Conservation (phyloP, 2,888 invertebrate genomes). For the Melinaea menophilus region DNA sequence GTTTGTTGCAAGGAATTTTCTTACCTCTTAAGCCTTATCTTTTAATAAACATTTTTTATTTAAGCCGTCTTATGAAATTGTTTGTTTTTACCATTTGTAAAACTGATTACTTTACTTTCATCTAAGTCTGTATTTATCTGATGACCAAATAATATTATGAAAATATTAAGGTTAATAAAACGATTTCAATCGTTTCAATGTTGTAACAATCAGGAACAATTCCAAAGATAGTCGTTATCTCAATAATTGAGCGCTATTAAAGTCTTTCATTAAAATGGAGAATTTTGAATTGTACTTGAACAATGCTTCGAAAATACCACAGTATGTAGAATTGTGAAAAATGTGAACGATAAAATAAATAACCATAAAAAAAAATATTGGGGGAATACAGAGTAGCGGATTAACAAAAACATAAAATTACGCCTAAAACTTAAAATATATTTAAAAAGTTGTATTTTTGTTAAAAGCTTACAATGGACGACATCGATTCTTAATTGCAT, state of each 20-base stretch:
- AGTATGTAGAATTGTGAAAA: constrained; percentile 10
- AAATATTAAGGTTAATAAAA: too few relatives aligned
- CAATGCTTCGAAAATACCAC: constrained; percentile 18
- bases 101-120: too few relatives aligned
- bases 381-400: background rate
- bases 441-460: constrained; percentile 3
- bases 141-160: too few relatives aligned
- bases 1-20: too few relatives aligned
- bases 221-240: constrained; percentile 9
- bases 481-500: background rate
- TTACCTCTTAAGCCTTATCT: too few relatives aligned
- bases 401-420: background rate
- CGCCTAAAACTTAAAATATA: background rate
- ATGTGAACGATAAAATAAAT: background rate
- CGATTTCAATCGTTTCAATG: background rate
- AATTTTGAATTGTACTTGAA: constrained; percentile 11
- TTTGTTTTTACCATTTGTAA: too few relatives aligned
- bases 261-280: constrained; percentile 29
- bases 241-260: constrained; percentile 14
- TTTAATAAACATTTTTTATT: too few relatives aligned
- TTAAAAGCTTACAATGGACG: background rate
- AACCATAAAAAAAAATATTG: too few relatives aligned
- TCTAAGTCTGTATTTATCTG: too few relatives aligned
- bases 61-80: too few relatives aligned
- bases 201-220: constrained; percentile 14